Base-by-base conservation (phyloP, 1,140 invertebrate genomes). In the Doryteuthis pealeii region DNA sequence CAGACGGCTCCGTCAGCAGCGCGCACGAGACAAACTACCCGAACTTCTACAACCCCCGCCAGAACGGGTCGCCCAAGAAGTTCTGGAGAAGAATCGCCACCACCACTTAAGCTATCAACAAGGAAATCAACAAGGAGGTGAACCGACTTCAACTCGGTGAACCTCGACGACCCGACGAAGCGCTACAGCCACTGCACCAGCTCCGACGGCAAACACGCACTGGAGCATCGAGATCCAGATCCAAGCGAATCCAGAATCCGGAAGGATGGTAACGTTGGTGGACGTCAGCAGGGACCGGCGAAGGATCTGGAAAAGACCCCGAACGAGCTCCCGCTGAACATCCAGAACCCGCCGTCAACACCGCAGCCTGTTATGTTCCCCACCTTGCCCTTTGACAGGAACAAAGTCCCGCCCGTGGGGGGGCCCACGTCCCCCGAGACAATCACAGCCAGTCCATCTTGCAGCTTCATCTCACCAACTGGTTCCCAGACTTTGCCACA, bases 21-120 rank as follows among this genome's bases (percentile, higher is more conserved):
- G 92, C 93, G 0, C 92, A 95, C 70, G 81, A 85, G 43, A 74
- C 81, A 30, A 74, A 65, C 70, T 77, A 74, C 58, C 79, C 82
- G 80, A 91, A 94, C 86, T 97, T 96, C 86, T 96, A 96, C 82
- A 96, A 97, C 89, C 94, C 95, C 0, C 93, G 94, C 82, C 95
- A 97, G 86, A 96, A 94, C 85, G 95, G 94, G 22, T 94, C 96
- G 1, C 95, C 95, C 0, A 91, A 94, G 76, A 95, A 95, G 81
- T 96, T 96, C 86, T 96, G 96, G 85, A 94, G 76, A 95, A 95
- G 82, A 94, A 96, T 83, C 91, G 92, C 70, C 90, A 94, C 77
- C 91, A 92, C 80, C 85, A 83, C 32, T 90, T 94, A 92, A 92
- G 79, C 79, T 85, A 78, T 86, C 69, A 85, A 81, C 69, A 84